A percentile compares a stretch with the other conserved stretches of the same genome.
phyloP scores from a whole-genome alignment of 1,140 invertebrate species.

The Cherax destructor region DNA sequence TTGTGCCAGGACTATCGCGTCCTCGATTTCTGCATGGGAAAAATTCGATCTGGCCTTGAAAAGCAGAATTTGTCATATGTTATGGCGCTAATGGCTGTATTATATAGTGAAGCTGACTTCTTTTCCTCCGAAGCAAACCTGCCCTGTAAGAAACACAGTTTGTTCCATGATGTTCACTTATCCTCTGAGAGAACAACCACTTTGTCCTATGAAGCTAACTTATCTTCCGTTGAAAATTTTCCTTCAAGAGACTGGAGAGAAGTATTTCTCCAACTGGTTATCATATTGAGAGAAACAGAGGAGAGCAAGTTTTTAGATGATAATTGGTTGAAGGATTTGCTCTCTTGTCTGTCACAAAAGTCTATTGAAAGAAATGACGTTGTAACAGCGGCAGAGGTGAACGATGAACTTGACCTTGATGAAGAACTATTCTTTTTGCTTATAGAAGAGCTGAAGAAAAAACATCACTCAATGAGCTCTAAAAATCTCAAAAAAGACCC shows the following conservation, averaged over 20 bases:
- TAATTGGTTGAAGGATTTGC: not conserved
- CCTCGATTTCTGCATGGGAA: not conserved
- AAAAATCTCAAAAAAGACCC: not conserved
- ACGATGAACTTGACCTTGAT: not conserved
- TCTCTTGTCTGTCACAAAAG: not conserved
- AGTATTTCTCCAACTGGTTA: not conserved
- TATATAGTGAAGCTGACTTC: not conserved
- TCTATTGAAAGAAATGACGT: not conserved
- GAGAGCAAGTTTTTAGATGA: not conserved
- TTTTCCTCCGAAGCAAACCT: not conserved
- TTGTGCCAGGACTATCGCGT: constrained; percentile 6
- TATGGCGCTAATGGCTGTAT: not conserved
- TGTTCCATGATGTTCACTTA: not conserved
- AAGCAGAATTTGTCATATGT: not conserved
- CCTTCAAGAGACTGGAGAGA: not conserved
- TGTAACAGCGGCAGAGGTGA: not conserved
- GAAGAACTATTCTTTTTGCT: not conserved
- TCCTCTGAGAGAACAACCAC: not conserved
- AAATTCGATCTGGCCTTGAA: not conserved
- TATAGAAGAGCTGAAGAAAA: not conserved
- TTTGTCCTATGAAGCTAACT: not conserved
- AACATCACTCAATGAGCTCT: too few species aligned
- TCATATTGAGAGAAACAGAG: not conserved
- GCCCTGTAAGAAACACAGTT: too few species aligned
- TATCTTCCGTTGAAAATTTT: not conserved